These are phyloP conservation scores for Brenthis ino DNA, from an alignment of 2,888 invertebrate species.

Conservation along the genomic window DNA sequence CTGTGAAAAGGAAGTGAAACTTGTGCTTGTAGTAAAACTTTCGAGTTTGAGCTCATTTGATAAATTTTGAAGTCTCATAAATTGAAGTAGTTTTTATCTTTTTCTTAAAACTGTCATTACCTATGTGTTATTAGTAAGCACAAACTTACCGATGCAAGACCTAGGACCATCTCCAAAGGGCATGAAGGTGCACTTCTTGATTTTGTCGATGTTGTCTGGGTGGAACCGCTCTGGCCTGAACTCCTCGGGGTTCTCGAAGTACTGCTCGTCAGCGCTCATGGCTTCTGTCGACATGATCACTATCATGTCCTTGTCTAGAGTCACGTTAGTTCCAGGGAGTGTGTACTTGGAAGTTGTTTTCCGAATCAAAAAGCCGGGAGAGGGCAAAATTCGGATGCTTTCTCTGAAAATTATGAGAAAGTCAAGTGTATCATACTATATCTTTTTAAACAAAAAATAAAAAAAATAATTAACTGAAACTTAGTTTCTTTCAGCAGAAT, in stretches of 20 bases:
- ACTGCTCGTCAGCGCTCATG: slow-evolving; percentile 38
- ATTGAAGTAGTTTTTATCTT: no score
- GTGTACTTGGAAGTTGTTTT: slow-evolving; percentile 37
- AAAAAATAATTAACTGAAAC: no score
- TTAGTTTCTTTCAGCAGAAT: no score
- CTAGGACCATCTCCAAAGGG: slow-evolving; percentile 44
- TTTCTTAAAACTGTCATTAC: no score
- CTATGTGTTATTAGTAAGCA: no score
- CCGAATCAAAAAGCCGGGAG: slow-evolving; percentile 39
- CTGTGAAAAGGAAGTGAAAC: no score
- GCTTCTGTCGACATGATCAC: slow-evolving; percentile 40
- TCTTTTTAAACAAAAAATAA: not conserved
- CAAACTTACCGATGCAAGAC: slow-evolving; percentile 39
- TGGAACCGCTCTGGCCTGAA: slow-evolving; percentile 45
- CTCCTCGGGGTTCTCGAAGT: slow-evolving; percentile 43
- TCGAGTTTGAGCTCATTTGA: no score
- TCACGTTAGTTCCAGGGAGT: slow-evolving; percentile 41
- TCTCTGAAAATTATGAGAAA: slow-evolving; percentile 44
- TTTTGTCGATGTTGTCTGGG: slow-evolving; percentile 36
- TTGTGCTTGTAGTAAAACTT: no score
- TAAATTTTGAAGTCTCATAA: no score
- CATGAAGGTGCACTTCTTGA: slow-evolving; percentile 38
- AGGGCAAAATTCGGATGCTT: slow-evolving; percentile 46
- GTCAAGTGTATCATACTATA: not conserved
- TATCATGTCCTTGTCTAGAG: slow-evolving; percentile 38